Conservation (phyloP, 2,113 vertebrate species). For the Taxidea taxus region DNA sequence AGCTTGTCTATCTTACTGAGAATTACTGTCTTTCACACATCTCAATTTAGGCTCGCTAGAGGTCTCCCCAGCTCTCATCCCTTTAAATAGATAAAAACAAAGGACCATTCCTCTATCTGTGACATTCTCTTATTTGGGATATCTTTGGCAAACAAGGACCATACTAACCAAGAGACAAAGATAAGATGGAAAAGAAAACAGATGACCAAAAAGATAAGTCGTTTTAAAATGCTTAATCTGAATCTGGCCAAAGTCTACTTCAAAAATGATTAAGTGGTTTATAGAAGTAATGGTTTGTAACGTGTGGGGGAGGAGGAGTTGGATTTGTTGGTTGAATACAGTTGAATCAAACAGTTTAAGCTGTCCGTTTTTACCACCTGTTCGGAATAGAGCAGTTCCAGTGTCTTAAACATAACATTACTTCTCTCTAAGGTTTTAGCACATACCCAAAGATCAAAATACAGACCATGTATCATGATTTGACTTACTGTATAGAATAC, state of each 20-base stretch:
- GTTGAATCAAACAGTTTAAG: not conserved
- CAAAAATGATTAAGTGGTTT: not conserved
- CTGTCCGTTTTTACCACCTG: not conserved
- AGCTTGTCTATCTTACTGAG: not conserved
- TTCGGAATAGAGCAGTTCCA: not conserved
- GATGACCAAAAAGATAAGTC: not conserved
- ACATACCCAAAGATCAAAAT: not conserved
- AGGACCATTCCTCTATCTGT: not conserved
- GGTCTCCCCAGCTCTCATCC: not conserved
- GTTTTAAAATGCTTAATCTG: not conserved
- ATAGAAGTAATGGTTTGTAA: not conserved
- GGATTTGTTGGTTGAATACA: not conserved
- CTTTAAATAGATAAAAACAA: conserved; percentile 4
- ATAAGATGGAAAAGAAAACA: not conserved
- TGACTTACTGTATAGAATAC: not conserved
- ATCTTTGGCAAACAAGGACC: not conserved
- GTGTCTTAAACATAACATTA: not conserved
- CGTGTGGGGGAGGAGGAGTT: not conserved
- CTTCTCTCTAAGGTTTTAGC: not conserved
- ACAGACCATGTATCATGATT: not conserved
- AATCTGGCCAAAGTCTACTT: not conserved
- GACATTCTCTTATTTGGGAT: not conserved
- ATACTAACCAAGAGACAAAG: not conserved
- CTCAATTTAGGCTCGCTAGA: not conserved
- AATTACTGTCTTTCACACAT: not conserved